Percentiles rank a stretch among this genome's conserved stretches.
Conservation (phyloP, 2,888 invertebrate species). For the Drosophila mettleri region DNA sequence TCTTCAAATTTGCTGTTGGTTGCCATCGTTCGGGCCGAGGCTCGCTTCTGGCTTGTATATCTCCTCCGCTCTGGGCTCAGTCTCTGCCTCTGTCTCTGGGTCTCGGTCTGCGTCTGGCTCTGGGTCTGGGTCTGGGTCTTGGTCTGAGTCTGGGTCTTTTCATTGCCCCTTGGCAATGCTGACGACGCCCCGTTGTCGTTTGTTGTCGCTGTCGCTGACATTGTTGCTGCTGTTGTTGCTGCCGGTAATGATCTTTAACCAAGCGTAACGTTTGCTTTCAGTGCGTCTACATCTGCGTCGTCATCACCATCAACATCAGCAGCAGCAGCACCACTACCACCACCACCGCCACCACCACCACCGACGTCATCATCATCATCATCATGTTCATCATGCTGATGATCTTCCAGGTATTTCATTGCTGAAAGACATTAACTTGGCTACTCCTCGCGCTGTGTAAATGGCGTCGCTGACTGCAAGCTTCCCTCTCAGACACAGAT, state of each 20-base stretch:
- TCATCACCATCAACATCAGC: slow-evolving; percentile 62
- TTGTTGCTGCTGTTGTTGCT: slow-evolving; percentile 54
- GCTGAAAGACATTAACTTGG: slow-evolving; percentile 52
- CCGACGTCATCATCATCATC: slow-evolving; percentile 4
- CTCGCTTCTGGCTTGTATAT: slow-evolving; percentile 2
- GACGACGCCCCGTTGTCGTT: slow-evolving; percentile 50
- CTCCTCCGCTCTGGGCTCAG: not conserved
- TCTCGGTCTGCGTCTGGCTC: too few species aligned
- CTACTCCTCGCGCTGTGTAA: slow-evolving; percentile 36
- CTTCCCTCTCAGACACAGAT: slow-evolving; percentile 35
- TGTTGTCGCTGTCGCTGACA: slow-evolving; percentile 32
- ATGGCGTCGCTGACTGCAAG: slow-evolving; percentile 47
- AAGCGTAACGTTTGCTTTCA: slow-evolving; percentile 82
- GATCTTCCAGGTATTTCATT: slow-evolving; percentile 35
- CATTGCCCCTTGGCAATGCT: slow-evolving; percentile 63
- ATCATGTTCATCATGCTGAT: slow-evolving; percentile 22
- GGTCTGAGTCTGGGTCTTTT: slow-evolving; percentile 33
- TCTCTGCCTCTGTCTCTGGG: slow-evolving; percentile 2
- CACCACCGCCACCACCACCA: slow-evolving; percentile 10
- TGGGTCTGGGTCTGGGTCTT: slow-evolving; percentile 32
- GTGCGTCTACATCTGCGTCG: slow-evolving; percentile 82
- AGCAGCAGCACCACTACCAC: slow-evolving; percentile 31
- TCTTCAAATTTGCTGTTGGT: slow-evolving; percentile 7
- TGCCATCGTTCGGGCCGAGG: slow-evolving; percentile 9
- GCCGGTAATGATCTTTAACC: slow-evolving; percentile 82